phyloP scores from a whole-genome alignment of 2,888 invertebrate genomes.

The Coecobrya sp. region DNA sequence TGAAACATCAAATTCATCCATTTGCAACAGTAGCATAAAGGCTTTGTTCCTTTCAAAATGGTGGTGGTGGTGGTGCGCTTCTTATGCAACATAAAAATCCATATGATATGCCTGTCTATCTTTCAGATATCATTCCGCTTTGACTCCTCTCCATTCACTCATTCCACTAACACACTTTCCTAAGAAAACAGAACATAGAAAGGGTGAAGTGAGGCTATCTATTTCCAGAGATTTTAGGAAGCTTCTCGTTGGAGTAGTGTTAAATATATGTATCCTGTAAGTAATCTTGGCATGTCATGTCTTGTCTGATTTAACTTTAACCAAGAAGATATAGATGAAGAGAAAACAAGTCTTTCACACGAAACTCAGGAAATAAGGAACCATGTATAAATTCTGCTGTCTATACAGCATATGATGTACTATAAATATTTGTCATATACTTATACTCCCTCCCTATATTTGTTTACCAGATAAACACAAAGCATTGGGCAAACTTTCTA shows the following conservation, averaged over 20 bases:
- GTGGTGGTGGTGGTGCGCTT: not conserved
- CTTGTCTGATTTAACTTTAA: conserved; percentile 32
- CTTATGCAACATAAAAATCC: not conserved
- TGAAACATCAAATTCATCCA: not conserved
- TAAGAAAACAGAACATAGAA: not conserved
- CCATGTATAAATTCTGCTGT: not conserved
- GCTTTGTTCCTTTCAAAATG: not conserved
- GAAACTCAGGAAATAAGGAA: not conserved
- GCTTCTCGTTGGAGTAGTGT: not conserved
- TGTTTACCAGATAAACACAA: conserved; percentile 3
- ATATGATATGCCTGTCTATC: not conserved
- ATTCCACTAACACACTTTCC: not conserved
- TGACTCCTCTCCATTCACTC: not conserved
- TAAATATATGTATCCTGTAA: conserved; percentile 41
- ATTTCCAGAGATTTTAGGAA: conserved; percentile 14
- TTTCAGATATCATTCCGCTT: conserved; percentile 10
- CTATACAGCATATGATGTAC: not conserved
- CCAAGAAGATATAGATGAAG: conserved; percentile 26
- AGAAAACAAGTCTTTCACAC: conserved; percentile 37
- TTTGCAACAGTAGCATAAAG: not conserved
- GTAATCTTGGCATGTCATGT: conserved; percentile 45
- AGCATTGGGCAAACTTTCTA: conserved; percentile 1
- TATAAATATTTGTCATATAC: not conserved
- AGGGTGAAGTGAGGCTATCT: conserved; percentile 15
- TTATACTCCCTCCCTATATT: not conserved